Conservation (phyloP, 2,113 vertebrate species). For the Xyrauchen texanus region DNA sequence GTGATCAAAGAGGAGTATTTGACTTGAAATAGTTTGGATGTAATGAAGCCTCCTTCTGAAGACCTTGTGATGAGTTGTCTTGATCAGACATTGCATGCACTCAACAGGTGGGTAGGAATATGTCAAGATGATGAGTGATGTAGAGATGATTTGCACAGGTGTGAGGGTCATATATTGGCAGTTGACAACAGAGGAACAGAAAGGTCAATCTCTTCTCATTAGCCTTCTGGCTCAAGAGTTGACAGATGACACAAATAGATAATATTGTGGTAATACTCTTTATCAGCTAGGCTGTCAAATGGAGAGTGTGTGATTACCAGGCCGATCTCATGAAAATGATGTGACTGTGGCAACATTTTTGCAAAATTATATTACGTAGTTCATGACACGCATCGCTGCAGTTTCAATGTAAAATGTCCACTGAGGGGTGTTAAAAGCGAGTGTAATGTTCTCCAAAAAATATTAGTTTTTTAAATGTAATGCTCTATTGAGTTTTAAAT, state of each 20-base stretch:
- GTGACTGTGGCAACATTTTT: too few relatives aligned
- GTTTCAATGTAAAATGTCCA: too few relatives aligned
- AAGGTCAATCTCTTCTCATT: conserved; percentile 39
- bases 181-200: conserved; percentile 8
- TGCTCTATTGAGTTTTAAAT: too few relatives aligned
- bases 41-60: conserved; percentile 25
- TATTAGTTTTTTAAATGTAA: too few relatives aligned
- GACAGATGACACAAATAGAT: conserved; percentile 5
- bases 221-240: conserved; percentile 26
- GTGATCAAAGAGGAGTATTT: conserved; percentile 41
- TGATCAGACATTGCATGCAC: conserved; percentile 9
- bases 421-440: too few relatives aligned
- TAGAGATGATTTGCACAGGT: conserved; percentile 40
- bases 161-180: conserved; percentile 40
- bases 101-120: conserved; percentile 48
- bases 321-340: too few relatives aligned
- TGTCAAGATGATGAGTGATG: conserved; percentile 52
- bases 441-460: too few relatives aligned
- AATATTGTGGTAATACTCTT: conserved; percentile 9
- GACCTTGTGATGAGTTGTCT: conserved; percentile 25
- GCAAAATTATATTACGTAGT: too few relatives aligned
- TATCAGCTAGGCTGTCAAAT: conserved; percentile 44
- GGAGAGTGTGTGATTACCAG: background rate
- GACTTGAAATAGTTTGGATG: conserved; percentile 32
- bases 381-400: too few relatives aligned